These are phyloP conservation scores for Rhinopomastus cyanomelas DNA, from an alignment of 2,113 vertebrate genomes.

Conservation along the genomic window DNA sequence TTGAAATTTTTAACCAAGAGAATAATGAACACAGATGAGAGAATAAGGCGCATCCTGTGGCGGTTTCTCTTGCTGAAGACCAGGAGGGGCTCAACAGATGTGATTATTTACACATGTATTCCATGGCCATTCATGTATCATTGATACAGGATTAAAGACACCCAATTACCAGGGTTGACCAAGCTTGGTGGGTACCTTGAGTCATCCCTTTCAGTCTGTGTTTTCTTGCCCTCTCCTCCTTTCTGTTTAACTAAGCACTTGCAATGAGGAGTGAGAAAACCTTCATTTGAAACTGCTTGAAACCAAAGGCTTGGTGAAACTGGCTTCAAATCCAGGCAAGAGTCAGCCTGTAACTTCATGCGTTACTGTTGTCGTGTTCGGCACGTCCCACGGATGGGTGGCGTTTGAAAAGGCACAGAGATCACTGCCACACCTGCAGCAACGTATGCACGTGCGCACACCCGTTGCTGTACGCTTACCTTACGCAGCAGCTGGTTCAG, in stretches of 20 bases:
- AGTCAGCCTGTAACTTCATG: not conserved
- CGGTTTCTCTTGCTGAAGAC: constrained; percentile 27
- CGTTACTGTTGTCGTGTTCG: accelerated
- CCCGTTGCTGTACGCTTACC: accelerated
- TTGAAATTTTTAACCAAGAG: constrained; percentile 36
- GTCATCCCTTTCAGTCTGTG: not conserved
- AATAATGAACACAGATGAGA: constrained; percentile 51
- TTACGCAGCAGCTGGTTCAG: not conserved
- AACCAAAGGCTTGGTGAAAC: constrained; percentile 25
- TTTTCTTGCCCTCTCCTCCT: not conserved
- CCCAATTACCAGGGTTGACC: not conserved
- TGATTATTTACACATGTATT: constrained; percentile 40
- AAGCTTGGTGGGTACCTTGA: not conserved
- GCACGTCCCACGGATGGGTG: not conserved
- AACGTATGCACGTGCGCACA: not conserved
- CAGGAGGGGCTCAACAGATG: not conserved
- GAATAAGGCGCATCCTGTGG: constrained; percentile 54
- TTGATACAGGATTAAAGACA: not conserved
- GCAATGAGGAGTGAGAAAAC: not conserved
- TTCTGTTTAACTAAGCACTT: not conserved
- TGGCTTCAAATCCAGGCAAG: not conserved
- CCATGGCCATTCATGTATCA: not conserved
- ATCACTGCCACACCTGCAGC: accelerated
- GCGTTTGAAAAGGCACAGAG: not conserved
- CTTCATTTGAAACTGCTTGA: not conserved